Base-by-base conservation (phyloP, 2,113 vertebrate species). In the Lepus timidus region DNA sequence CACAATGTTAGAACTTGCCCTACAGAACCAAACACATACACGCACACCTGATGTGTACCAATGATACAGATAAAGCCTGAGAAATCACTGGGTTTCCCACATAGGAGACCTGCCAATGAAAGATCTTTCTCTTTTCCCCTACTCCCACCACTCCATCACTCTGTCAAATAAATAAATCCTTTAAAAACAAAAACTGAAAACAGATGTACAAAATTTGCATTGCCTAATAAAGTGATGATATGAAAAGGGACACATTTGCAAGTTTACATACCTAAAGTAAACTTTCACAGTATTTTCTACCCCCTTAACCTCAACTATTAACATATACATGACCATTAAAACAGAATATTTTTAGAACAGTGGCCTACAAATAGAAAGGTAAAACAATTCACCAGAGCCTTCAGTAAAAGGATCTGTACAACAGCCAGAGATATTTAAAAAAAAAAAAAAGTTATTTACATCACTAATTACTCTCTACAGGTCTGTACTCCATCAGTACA, bases 181-280 rank as follows among this genome's bases (percentile, higher is more conserved):
- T 44, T 44, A 44, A 44, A 6, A 44, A 44, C 44, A 44, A 44
- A 44, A 44, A 44, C 44, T 64, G 3, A 70, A 82, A 79, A 76
- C 52, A 71, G 11, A 33, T 78, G 31, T 62, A n/a, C n/a, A 27
- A 25, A 74, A 75, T 9, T 33, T 2, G 82, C 36, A 71, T 17
- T 96, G 88, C 74, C 90, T 29, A 94, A 86, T 91, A 97, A 95
- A 97, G 92, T 90, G 85, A 92, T 97, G 94, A 96, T 96, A 98
- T 94, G 86, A 82, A 96, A 96, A 88, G 49, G 90, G 96, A 94
- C 91, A 86, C 75, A 95, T 96, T 91, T 97, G 93, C 93, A 95
- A 83, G 93, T 73, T 62, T 97, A 68, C 3, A 52, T 29, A 86
- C 64, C 68, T 85, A 75, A 92, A 85, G 85, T 22, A 74, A 89